Evolutionary conservation across 2,888 invertebrate genomes (phyloP), one percentile per base, ranked within the genome.

Genomic region (Ophion ellenae): DNA sequence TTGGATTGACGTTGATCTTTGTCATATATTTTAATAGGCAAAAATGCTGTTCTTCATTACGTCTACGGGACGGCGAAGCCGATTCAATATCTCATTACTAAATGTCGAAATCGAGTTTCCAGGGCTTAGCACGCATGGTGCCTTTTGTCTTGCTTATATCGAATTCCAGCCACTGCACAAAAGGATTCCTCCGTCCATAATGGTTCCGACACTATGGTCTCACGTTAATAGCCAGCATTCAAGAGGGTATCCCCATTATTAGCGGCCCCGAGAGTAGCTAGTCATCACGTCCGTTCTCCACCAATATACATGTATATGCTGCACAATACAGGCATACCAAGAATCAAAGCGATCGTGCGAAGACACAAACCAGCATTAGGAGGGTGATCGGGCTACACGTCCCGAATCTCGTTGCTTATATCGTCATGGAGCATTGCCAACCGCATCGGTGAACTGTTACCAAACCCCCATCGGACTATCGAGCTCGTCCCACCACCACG

Each of bases 211-310:
- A 76, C 83, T 81, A 80, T 83, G 80, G 63, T 45, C 67, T 76
- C 40, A 24, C 82, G 76, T 83, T 86, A 86, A 86, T 86, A 86
- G 83, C 83, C 59, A 57, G 73, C 76, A 83, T 83, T 83, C 69
- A 69, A 28, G 45, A 61, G 73, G 47, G 61, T 45, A 76, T 79
- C 75, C 70, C 80, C 83, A 76, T 86, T 83, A 86, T 86, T 86
- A 86, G 83, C 83, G 67, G 80, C 83, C 73, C 73, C 69, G 61
- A 61, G 64, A 79, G 66, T 59, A 67, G 66, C 73, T 74, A 36
- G 73, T 81, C 80, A 64, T 74, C 66, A 40, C 57, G 59, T 57
- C 24, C 59, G 28, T 57, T 67, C 32, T 63, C 40, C 4, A n/a
- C 53, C 36, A 28, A 14, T 24, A 78, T 59, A 69, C 24, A 69